These are phyloP conservation scores for Hemaris fuciformis DNA, from an alignment of 2,888 invertebrate genomes.

Conservation along the genomic window DNA sequence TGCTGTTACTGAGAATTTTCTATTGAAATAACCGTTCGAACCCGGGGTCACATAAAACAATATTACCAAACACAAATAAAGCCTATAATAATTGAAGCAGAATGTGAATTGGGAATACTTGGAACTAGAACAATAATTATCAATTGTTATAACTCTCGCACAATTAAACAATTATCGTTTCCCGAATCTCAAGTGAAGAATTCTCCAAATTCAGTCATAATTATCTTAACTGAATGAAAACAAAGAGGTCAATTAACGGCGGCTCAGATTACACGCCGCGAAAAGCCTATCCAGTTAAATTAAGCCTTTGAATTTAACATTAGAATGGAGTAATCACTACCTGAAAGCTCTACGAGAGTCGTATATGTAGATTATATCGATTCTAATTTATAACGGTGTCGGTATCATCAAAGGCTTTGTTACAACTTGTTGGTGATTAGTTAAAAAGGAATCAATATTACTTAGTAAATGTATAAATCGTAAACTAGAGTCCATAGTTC, in stretches of 20 bases:
- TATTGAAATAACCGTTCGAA: too few species aligned
- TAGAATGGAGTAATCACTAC: not conserved
- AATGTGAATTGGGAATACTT: not conserved
- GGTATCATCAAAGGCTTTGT: too few species aligned
- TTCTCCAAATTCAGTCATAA: not conserved
- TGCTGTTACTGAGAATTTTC: too few species aligned
- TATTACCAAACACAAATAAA: too few species aligned
- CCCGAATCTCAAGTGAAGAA: not conserved
- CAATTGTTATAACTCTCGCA: not conserved
- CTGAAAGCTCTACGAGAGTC: not conserved
- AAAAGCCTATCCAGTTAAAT: not conserved
- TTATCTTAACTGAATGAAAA: not conserved
- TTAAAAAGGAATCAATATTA: too few species aligned
- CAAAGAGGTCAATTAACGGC: constrained; percentile 4
- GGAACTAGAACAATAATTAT: not conserved
- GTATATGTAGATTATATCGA: too few species aligned
- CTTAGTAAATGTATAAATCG: too few species aligned
- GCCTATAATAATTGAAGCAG: too few species aligned
- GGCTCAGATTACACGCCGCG: not conserved
- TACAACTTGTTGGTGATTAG: too few species aligned
- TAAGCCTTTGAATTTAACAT: not conserved
- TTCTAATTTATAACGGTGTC: too few species aligned
- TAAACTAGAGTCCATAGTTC: too few species aligned
- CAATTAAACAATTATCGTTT: not conserved
- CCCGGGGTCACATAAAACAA: too few species aligned